A percentile compares a stretch with the other conserved stretches of the same genome.
These are phyloP conservation scores for Cygnus atratus DNA, from an alignment of 2,113 vertebrate genomes.

Conservation along the genomic window DNA sequence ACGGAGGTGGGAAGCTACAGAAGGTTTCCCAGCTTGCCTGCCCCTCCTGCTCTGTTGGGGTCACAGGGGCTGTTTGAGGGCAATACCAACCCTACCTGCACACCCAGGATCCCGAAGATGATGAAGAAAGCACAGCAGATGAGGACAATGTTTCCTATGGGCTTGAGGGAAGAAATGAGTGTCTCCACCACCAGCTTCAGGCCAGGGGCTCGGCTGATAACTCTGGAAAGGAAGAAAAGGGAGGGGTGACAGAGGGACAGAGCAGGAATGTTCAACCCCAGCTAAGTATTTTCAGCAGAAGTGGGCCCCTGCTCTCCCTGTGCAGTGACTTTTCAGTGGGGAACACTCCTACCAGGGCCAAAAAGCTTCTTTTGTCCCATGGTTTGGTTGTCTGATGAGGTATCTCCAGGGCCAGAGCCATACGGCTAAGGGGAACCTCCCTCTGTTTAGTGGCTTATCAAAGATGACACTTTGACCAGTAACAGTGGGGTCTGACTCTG, in stretches of 20 bases:
- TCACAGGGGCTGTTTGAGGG: neutral
- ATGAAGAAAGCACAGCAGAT: constrained; percentile 99
- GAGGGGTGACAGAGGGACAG: neutral
- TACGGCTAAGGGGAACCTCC: neutral
- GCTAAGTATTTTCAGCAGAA: neutral
- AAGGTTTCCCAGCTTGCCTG: neutral
- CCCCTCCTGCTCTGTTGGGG: neutral
- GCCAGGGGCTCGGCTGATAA: constrained; percentile 96
- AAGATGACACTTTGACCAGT: neutral
- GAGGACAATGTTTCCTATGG: constrained; percentile 97
- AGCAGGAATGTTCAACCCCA: neutral
- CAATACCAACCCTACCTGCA: constrained; percentile 83
- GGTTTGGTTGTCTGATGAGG: neutral
- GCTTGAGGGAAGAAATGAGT: constrained; percentile 95
- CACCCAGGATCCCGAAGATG: constrained; percentile 96
- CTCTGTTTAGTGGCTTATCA: neutral
- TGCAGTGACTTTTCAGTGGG: neutral
- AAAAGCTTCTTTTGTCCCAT: neutral
- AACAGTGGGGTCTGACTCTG: neutral
- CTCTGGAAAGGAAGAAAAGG: constrained; percentile 69
- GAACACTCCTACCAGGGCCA: neutral
- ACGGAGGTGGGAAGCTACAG: neutral
- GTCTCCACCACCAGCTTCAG: constrained; percentile 97
- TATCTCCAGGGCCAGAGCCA: neutral
- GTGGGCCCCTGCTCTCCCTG: neutral